Evolutionary conservation across 2,797 vertebrate species (phyloP).

Genomic region (Gallinago nigripennis): DNA sequence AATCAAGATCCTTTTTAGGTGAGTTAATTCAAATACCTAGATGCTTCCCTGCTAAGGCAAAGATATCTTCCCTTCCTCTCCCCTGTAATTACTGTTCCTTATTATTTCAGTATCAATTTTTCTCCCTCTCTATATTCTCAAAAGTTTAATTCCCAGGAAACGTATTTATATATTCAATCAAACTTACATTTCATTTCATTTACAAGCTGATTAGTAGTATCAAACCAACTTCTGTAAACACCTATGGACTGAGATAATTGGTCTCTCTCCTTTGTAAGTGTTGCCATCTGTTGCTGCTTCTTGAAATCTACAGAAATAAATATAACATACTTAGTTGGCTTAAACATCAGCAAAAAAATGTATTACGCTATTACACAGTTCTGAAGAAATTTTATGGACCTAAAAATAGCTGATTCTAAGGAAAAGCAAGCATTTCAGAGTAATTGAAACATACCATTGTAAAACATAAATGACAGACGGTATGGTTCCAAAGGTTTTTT

Average conservation of each 20-base stretch:
- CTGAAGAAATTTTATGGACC: not conserved
- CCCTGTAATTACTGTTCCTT: not conserved
- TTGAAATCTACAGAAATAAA: constrained; percentile 79
- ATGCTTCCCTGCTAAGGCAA: not conserved
- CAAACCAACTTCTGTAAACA: constrained; percentile 70
- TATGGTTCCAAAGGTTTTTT: constrained; percentile 77
- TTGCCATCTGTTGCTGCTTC: constrained; percentile 82
- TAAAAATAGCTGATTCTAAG: not conserved
- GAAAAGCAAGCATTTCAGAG: not conserved
- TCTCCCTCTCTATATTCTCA: not conserved
- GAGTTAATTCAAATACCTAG: not conserved
- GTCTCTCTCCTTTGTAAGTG: constrained; percentile 84
- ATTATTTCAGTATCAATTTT: not conserved
- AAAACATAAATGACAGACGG: constrained; percentile 87
- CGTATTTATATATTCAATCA: not conserved
- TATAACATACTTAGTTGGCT: not conserved
- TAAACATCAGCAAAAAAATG: not conserved
- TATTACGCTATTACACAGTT: not conserved
- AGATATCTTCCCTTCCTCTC: not conserved
- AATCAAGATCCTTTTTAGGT: not conserved
- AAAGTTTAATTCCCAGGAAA: not conserved
- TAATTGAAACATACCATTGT: constrained; percentile 82
- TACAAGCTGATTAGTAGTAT: constrained; percentile 68
- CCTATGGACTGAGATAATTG: constrained; percentile 74
- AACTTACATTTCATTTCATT: constrained; percentile 81